Conservation (phyloP, 2,797 vertebrate genomes). For the Siniperca undulata region DNA sequence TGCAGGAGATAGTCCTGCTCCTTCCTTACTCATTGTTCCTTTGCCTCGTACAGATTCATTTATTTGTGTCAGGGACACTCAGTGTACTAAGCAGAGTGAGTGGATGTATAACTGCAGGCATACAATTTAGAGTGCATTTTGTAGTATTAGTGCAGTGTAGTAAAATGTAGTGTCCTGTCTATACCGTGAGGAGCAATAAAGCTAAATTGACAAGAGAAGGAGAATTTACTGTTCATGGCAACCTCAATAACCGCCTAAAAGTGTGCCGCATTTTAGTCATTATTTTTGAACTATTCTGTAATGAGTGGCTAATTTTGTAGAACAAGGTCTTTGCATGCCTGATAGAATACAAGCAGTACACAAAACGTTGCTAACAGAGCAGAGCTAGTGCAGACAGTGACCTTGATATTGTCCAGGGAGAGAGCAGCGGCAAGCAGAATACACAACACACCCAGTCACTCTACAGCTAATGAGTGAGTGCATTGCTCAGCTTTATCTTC, state of each 20-base stretch:
- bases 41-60: constrained; percentile 53
- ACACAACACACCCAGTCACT: constrained; percentile 57
- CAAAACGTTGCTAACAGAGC: constrained; percentile 32
- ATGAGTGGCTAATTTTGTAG: constrained; percentile 56
- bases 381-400: constrained; percentile 48
- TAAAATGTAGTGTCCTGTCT: constrained; percentile 34
- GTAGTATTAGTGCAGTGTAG: constrained; percentile 6
- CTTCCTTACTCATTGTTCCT: constrained; percentile 23
- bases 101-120: constrained; percentile 18
- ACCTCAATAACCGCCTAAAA: constrained; percentile 32
- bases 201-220: constrained; percentile 36
- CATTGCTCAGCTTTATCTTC: constrained; percentile 63
- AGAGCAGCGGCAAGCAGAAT: constrained; percentile 3
- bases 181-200: constrained; percentile 44
- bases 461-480: constrained; percentile 57
- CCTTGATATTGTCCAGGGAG: constrained; percentile 65
- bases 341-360: constrained; percentile 43
- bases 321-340: constrained; percentile 43
- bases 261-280: constrained; percentile 40
- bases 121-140: constrained; percentile 42
- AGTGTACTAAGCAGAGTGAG: background rate
- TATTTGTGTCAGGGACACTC: constrained; percentile 56
- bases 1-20: constrained; percentile 29
- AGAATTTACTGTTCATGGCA: constrained; percentile 25
- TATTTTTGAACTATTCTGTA: constrained; percentile 43